Base-by-base conservation (phyloP, 2,888 invertebrate species). In the Xestobium rufovillosum region DNA sequence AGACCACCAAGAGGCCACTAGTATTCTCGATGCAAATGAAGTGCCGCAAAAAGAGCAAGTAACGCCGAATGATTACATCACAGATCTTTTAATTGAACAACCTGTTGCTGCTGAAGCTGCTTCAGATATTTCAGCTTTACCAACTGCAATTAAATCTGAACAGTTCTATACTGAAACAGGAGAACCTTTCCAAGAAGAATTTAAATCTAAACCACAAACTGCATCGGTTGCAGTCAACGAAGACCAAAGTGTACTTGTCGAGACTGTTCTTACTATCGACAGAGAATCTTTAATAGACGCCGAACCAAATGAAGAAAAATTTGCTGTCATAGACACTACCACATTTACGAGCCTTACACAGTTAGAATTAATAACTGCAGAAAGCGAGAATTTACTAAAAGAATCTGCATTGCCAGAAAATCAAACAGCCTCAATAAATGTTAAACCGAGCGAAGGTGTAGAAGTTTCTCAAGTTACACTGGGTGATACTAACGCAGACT, bases 21-120 rank as follows among this genome's bases (percentile, higher is more conserved):
- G 59, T 11, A 58, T 59, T 42, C 55, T 68, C 23, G 56, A 63
- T 26, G 57, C 67, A 1, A 62, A 68, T 38, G 63, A 67, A 51
- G 64, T 70, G 13, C 67, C 70, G n/a, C 56, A 69, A 45, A 70
- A 66, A 49, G 63, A 63, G 3, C 71, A 73, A 57, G 53, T 70
- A 4, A 53, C 63, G 26, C 45, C 66, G n/a, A 60, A 65, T 36
- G 60, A 65, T 38, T 57, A 56, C 26, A 55, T 66, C 3, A 59
- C 57, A 16, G 56, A 65, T 29, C 56, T 72, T 17, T 53, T 55
- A n/a, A 40, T 55, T 4, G 39, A 55, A 14, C 49, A 54, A 43
- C 63, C 67, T 2, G 62, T 53, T 2, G 51, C 50, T 8, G 67
- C 70, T 3, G 56, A 55, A 19, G 6, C 23, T 19, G n/a, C n/a